Evolutionary conservation across 2,888 invertebrate genomes (phyloP).

Genomic region (Limulus polyphemus): DNA sequence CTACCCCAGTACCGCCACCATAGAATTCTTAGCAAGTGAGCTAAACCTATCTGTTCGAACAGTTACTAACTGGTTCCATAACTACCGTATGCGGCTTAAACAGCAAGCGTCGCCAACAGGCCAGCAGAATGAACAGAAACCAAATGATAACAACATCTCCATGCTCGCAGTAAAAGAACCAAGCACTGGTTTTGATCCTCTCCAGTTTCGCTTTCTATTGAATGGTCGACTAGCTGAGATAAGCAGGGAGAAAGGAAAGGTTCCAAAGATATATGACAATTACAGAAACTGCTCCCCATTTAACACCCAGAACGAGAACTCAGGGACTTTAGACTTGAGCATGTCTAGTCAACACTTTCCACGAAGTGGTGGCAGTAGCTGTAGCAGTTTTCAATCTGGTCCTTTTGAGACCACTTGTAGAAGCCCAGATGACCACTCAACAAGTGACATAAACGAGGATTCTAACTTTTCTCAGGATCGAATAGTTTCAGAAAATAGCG

Average conservation of each 20-base stretch:
- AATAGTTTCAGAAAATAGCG: slow-evolving; percentile 35
- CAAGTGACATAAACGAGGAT: slow-evolving; percentile 56
- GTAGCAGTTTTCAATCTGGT: background rate
- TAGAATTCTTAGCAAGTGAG: slow-evolving; percentile 86
- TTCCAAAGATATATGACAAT: slow-evolving; percentile 2
- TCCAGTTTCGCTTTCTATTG: slow-evolving; percentile 73
- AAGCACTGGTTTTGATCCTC: slow-evolving; percentile 58
- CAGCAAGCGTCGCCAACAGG: slow-evolving; percentile 39
- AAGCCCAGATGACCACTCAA: slow-evolving; percentile 65
- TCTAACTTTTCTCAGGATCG: slow-evolving; percentile 47
- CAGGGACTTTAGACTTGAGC: slow-evolving; percentile 51
- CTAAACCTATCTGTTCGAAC: slow-evolving; percentile 83
- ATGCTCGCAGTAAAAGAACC: background rate
- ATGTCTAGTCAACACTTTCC: slow-evolving; percentile 36
- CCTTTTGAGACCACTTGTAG: slow-evolving; percentile 56
- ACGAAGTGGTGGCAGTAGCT: slow-evolving; percentile 8
- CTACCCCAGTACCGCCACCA: slow-evolving; percentile 90
- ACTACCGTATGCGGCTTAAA: slow-evolving; percentile 95
- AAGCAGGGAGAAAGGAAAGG: slow-evolving; percentile 2
- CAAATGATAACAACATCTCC: background rate
- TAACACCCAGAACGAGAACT: slow-evolving; percentile 21
- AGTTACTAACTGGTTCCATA: slow-evolving; percentile 99
- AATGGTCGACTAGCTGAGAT: slow-evolving; percentile 71
- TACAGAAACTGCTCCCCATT: slow-evolving; percentile 19
- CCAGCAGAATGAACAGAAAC: slow-evolving; percentile 38